phyloP scores from a whole-genome alignment of 2,113 vertebrate genomes.

The Microcebus ravelobensis region DNA sequence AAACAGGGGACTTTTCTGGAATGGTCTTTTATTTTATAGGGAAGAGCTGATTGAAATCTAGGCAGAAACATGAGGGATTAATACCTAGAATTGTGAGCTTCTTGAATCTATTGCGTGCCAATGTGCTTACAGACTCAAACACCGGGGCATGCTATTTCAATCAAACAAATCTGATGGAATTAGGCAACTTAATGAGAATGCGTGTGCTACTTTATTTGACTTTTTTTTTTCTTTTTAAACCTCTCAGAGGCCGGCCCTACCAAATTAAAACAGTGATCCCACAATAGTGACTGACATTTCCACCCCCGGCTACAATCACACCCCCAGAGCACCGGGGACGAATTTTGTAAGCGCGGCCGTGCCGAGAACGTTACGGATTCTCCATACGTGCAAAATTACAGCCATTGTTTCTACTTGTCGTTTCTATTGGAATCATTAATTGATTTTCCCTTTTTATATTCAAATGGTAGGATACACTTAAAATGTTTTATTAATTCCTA shows the following conservation, averaged over 20 bases:
- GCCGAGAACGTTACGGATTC: rapidly evolving
- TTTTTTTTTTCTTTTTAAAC: not conserved
- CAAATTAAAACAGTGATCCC: not conserved
- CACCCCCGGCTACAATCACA: not conserved
- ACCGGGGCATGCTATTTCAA: not conserved
- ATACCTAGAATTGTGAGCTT: not conserved
- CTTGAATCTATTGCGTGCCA: not conserved
- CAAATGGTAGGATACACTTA: not conserved
- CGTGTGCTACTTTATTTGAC: not conserved
- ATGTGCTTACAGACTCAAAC: not conserved
- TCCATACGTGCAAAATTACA: not conserved
- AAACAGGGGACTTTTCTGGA: not conserved
- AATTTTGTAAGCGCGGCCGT: rapidly evolving
- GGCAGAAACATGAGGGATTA: not conserved
- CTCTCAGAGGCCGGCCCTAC: not conserved
- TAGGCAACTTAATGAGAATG: not conserved
- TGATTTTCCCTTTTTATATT: not conserved
- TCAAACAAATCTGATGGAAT: not conserved
- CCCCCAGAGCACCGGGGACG: too few relatives aligned
- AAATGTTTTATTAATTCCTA: not conserved
- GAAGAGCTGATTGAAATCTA: not conserved
- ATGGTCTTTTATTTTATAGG: not conserved
- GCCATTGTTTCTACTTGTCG: not conserved
- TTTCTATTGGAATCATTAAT: not conserved
- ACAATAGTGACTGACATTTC: not conserved